Evolutionary conservation across 2,797 vertebrate species (phyloP), one percentile per base, ranked within the genome.

Genomic region (Eremophila alpestris): DNA sequence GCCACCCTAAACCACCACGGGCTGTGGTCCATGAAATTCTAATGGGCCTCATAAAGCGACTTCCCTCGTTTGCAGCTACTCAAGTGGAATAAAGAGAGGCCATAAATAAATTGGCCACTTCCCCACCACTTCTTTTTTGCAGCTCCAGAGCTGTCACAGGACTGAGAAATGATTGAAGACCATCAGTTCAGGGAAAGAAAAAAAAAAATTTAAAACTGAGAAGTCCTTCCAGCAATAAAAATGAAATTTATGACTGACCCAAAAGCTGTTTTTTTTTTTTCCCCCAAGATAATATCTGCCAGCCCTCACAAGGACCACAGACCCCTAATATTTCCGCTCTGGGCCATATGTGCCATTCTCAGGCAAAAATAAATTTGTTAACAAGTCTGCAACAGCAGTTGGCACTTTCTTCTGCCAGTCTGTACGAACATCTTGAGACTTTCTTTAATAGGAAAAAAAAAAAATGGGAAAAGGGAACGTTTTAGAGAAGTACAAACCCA

Each of bases 341-440:
- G 84, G 87, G 95, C 97, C 97, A 97, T 98, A 97, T 97, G 98
- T 97, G 95, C 96, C 93, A 93, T 96, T 97, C 94, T 89, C 95
- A 93, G 83, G 97, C 95, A 96, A 97, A 97, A 97, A 97, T 95
- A 97, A 94, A 97, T 96, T 96, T 96, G 95, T 97, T 98, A 97
- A 97, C 97, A 97, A 97, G 96, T 98, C 95, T 97, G 96, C 83
- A 96, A 82, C 94, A 97, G 96, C 94, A 97, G 94, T 93, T 98
- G 98, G 98, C 97, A 96, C 76, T 54, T 75, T 55, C 77, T 98
- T 94, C 91, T 86, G 94, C 93, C 97, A 98, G 97, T 95, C 97
- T 98, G 97, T 78, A 95, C 14, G 77, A 96, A 97, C 98, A 97
- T 98, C 97, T 98, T 98, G 97, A 97, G 96, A 82, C 73, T 96